Evolutionary conservation across 2,797 vertebrate species (phyloP).

Genomic region (Pelochelys cantorii): DNA sequence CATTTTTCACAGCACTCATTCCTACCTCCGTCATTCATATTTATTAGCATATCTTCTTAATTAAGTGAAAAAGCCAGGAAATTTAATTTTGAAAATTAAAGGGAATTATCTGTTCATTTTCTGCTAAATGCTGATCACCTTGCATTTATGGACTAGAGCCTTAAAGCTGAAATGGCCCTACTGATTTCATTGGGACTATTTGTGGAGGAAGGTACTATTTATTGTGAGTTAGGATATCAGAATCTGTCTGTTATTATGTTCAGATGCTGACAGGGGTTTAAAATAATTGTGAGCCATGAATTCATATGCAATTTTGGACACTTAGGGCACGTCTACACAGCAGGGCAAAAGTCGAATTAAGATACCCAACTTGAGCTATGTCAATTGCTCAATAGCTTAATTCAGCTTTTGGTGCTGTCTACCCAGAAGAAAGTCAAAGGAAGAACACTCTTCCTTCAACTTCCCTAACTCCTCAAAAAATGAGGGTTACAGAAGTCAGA

Average conservation of each 20-base stretch:
- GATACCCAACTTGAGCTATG: too few relatives aligned
- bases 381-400: too few relatives aligned
- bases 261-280: neutral
- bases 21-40: conserved; percentile 44
- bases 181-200: accelerated
- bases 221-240: neutral
- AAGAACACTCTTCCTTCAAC: too few relatives aligned
- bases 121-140: neutral
- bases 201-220: neutral
- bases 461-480: too few relatives aligned
- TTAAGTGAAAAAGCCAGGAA: conserved; percentile 56
- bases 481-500: too few relatives aligned
- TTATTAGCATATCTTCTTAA: conserved; percentile 63
- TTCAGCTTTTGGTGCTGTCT: too few relatives aligned
- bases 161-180: neutral
- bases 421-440: too few relatives aligned
- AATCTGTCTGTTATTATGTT: neutral
- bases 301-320: neutral
- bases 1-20: conserved; percentile 35
- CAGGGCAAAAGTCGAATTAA: too few relatives aligned
- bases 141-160: neutral
- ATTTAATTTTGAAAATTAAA: conserved; percentile 39
- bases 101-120: conserved; percentile 14
- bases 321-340: neutral
- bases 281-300: neutral